Evolutionary conservation across 2,888 invertebrate genomes (phyloP).

Genomic region (Meloe dianella): DNA sequence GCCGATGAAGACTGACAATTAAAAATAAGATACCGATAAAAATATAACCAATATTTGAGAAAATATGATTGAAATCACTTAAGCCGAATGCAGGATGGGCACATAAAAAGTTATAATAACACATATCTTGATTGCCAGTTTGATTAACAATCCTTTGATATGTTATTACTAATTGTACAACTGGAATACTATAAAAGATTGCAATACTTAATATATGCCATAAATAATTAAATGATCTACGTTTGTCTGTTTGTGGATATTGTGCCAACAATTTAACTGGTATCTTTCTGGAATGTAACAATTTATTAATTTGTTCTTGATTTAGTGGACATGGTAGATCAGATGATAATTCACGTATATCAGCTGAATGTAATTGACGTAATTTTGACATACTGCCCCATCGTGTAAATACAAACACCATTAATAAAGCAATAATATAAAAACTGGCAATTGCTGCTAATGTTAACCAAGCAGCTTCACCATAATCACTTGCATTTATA

Average conservation of each 20-base stretch:
- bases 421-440: slow-evolving; percentile 59
- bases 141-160: slow-evolving; percentile 78
- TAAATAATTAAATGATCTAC: slow-evolving; percentile 71
- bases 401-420: slow-evolving; percentile 50
- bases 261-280: slow-evolving; percentile 69
- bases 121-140: slow-evolving; percentile 85
- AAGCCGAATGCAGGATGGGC: slow-evolving; percentile 76
- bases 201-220: slow-evolving; percentile 81
- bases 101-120: slow-evolving; percentile 90
- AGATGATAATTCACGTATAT: background rate
- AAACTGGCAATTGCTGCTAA: slow-evolving; percentile 64
- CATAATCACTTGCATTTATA: slow-evolving; percentile 68
- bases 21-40: slow-evolving; percentile 80
- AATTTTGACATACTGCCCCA: slow-evolving; percentile 45
- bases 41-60: slow-evolving; percentile 83
- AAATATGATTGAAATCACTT: slow-evolving; percentile 86
- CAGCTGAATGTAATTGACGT: background rate
- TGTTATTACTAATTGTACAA: slow-evolving; percentile 80
- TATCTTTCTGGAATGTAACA: slow-evolving; percentile 46
- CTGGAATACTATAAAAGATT: slow-evolving; percentile 84
- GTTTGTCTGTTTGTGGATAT: slow-evolving; percentile 63
- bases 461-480: slow-evolving; percentile 64
- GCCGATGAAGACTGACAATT: slow-evolving; percentile 68
- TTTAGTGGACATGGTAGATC: slow-evolving; percentile 35
- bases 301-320: slow-evolving; percentile 32